Conservation (phyloP, 2,888 invertebrate genomes). For the Alcis repandata region DNA sequence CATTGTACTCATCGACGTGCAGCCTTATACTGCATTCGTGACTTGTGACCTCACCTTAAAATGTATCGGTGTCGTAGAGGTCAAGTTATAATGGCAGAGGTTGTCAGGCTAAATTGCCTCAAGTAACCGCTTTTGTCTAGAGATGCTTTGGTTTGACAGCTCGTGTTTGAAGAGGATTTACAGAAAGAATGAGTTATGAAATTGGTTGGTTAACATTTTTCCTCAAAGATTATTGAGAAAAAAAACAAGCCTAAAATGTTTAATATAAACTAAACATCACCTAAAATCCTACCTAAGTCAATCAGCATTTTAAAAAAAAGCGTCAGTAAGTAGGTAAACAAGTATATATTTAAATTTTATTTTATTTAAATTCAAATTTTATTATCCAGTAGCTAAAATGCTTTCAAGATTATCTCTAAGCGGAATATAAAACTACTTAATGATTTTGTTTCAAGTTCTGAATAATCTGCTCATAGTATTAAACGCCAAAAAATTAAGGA, state of each 20-base stretch:
- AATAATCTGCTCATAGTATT: no score
- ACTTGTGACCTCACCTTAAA: neutral
- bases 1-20: no score
- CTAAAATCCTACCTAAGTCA: no score
- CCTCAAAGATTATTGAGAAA: neutral
- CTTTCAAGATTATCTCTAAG: slow-evolving; percentile 11
- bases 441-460: neutral
- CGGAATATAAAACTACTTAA: slow-evolving; percentile 3
- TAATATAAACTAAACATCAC: neutral
- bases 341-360: neutral
- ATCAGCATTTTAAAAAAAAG: neutral
- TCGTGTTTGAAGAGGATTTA: slow-evolving; percentile 54
- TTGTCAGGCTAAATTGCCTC: slow-evolving; percentile 78
- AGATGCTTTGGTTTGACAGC: slow-evolving; percentile 69
- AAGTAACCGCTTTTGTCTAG: slow-evolving; percentile 78
- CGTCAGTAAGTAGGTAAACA: no score
- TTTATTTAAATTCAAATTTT: slow-evolving; percentile 1
- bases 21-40: neutral
- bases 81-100: slow-evolving; percentile 65
- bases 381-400: slow-evolving; percentile 8
- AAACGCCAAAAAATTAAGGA: no score
- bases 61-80: slow-evolving; percentile 58
- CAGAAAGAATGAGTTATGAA: slow-evolving; percentile 15
- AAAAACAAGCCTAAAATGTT: neutral
- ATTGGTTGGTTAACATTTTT: neutral